Conservation (phyloP, 2,888 invertebrate genomes). For the Tyria jacobaeae region DNA sequence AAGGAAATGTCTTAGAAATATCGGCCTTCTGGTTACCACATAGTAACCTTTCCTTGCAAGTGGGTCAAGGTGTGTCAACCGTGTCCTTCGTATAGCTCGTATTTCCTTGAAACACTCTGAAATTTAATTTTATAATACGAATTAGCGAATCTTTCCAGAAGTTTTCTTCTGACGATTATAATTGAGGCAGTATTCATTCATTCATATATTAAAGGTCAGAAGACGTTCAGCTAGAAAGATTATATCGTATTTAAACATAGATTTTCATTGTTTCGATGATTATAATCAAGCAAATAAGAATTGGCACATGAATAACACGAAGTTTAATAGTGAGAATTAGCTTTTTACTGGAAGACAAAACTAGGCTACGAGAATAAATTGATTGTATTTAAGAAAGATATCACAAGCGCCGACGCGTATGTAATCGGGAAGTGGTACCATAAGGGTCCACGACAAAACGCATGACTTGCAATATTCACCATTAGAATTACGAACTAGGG, state of each 20-base stretch:
- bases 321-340: neutral
- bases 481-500: constrained; percentile 75
- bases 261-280: no score
- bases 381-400: constrained; percentile 43
- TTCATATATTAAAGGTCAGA: neutral
- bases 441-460: constrained; percentile 52
- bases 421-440: constrained; percentile 54
- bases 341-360: neutral
- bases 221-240: neutral
- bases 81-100: constrained; percentile 26
- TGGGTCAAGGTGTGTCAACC: constrained; percentile 39
- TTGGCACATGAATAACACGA: neutral
- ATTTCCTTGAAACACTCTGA: no score
- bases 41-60: constrained; percentile 26
- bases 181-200: no score
- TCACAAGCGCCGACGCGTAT: constrained; percentile 47
- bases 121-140: neutral
- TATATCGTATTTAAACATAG: neutral
- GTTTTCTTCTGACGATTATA: no score
- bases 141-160: neutral
- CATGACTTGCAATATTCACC: constrained; percentile 79
- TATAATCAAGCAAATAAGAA: neutral
- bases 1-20: neutral
- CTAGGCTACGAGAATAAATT: constrained; percentile 1
- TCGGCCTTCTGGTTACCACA: constrained; percentile 2